A percentile compares a stretch with the other conserved stretches of the same genome.
Conservation (phyloP, 1,140 invertebrate species). For the Thereuonema tuberculata region DNA sequence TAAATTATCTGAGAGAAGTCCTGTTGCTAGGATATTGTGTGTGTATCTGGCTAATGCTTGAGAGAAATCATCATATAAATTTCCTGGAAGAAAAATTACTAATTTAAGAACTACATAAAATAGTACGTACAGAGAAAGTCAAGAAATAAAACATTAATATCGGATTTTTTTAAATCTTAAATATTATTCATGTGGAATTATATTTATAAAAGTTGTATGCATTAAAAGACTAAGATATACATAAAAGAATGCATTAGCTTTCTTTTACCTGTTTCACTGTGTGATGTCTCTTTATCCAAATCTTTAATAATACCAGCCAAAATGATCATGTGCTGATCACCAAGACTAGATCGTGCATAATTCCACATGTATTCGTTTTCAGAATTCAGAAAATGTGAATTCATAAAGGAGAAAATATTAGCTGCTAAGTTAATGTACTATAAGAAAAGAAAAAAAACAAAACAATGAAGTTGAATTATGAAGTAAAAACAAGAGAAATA, state of each 20-base stretch:
- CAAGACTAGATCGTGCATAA: slow-evolving; percentile 46
- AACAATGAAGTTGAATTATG: neutral
- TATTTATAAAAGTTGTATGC: too few relatives aligned
- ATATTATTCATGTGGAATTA: too few relatives aligned
- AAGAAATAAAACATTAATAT: too few relatives aligned
- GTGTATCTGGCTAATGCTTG: slow-evolving; percentile 61
- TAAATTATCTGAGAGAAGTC: slow-evolving; percentile 45
- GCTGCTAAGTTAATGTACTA: slow-evolving; percentile 66
- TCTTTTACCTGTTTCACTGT: slow-evolving; percentile 66
- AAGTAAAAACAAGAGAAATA: too few relatives aligned
- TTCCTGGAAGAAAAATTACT: too few relatives aligned
- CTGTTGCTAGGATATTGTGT: slow-evolving; percentile 64
- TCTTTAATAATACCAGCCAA: slow-evolving; percentile 70
- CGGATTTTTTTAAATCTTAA: too few relatives aligned
- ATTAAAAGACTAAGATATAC: too few relatives aligned
- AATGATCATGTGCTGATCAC: slow-evolving; percentile 63
- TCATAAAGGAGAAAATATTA: slow-evolving; percentile 60
- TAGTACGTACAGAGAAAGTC: too few relatives aligned
- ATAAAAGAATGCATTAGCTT: too few relatives aligned
- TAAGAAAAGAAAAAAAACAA: slow-evolving; percentile 21
- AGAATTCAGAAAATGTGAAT: slow-evolving; percentile 49
- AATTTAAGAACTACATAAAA: too few relatives aligned
- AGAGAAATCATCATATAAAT: slow-evolving; percentile 63
- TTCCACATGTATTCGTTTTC: slow-evolving; percentile 40
- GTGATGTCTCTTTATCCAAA: slow-evolving; percentile 65